Conservation (phyloP, 1,140 invertebrate species). For the Pararge aegeria region DNA sequence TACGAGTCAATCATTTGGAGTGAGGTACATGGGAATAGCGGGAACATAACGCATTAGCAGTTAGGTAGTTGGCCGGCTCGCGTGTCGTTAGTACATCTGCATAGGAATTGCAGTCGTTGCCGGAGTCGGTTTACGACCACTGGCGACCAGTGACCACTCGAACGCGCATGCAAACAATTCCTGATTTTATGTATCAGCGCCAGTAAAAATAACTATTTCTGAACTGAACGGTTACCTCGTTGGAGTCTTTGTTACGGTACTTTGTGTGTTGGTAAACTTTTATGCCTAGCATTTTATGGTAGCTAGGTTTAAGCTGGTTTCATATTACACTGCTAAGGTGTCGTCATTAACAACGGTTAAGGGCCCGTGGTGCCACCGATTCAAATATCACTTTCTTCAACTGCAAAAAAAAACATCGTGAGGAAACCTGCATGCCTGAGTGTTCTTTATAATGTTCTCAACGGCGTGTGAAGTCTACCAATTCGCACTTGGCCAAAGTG, state of each 20-base stretch:
- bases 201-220: constrained; percentile 4
- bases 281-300: neutral
- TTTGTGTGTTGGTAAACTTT: neutral
- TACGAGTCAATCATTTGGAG: no score
- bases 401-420: no score
- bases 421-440: no score
- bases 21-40: neutral
- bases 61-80: constrained; percentile 3
- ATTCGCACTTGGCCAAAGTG: no score
- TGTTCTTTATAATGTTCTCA: no score
- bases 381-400: no score
- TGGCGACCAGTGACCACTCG: constrained; percentile 5
- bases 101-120: constrained; percentile 14
- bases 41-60: neutral
- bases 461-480: no score
- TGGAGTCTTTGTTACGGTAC: neutral
- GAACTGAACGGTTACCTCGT: neutral
- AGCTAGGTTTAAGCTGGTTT: neutral
- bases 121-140: constrained; percentile 13
- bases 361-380: no score
- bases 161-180: constrained; percentile 10
- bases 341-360: no score
- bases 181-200: constrained; percentile 3
- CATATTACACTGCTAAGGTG: no score
- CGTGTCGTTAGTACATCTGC: constrained; percentile 13